Base-by-base conservation (phyloP, 2,888 invertebrate species). In the Auanema sp. region DNA sequence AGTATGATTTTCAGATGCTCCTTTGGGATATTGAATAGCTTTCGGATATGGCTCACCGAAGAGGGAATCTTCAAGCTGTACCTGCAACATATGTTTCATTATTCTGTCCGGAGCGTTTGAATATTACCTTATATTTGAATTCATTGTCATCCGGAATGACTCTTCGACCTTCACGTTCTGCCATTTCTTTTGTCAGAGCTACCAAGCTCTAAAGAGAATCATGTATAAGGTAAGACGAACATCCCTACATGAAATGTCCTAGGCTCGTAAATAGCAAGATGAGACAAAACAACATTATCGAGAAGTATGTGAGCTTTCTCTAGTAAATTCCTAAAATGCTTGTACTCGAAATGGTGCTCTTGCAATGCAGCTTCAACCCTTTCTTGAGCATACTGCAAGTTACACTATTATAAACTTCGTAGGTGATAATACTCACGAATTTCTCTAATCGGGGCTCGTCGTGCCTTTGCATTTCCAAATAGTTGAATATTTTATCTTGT, bases 211-310 rank as follows among this genome's bases (percentile, higher is more conserved):
- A 60, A 60, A 68, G 64, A 55, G 16, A 10, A 42, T 11, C 11
- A 41, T 14, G 12, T 24, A 65, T n/a, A 47, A 33, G 60, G 12
- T 49, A 16, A 33, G 18, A 33, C 25, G 8, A 67, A 21, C 14
- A 47, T 18, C 14, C 63, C 23, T 50, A 81, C 81, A 68, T 77
- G 71, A 60, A 82, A 82, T 0, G 81, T 77, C 44, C 72, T 55
- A 16, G 82, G 82, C 59, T 82, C 82, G 60, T 83, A 83, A 51
- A 82, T 74, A 14, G 83, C 82, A 47, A 82, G 58, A 53, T 83
- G 79, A 12, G 82, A 72, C 12, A 82, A 71, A 11, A 71, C 69
- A 23, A 71, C 62, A 44, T 80, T 78, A 63, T 82, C 80, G 52
- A 82, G 65, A 18, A 80, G 68, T 63, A 82, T 79, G 43, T 83